These are phyloP conservation scores for Danio albolineatus DNA, from an alignment of 2,797 vertebrate species.

Conservation along the genomic window DNA sequence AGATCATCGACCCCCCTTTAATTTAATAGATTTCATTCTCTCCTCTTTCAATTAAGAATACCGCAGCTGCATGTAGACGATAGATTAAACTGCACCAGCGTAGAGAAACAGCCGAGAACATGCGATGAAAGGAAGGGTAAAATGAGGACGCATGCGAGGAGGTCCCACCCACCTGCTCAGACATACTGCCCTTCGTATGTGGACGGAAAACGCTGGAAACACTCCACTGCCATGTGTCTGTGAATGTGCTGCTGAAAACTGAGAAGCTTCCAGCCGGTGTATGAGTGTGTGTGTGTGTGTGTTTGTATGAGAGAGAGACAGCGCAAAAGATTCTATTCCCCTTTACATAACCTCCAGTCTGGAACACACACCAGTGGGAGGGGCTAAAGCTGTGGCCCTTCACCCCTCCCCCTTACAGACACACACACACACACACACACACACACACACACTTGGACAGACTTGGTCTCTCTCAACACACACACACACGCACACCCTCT, in stretches of 20 bases:
- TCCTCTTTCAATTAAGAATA: constrained; percentile 80
- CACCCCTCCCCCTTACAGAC: constrained; percentile 57
- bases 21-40: constrained; percentile 35
- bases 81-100: constrained; percentile 50
- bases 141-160: constrained; percentile 61
- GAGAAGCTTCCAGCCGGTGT: constrained; percentile 44
- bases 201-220: constrained; percentile 21
- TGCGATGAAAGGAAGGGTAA: constrained; percentile 53
- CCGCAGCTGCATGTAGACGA: constrained; percentile 68
- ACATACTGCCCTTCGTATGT: constrained; percentile 42
- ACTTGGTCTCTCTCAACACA: too few species aligned
- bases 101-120: constrained; percentile 2
- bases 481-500: too few species aligned
- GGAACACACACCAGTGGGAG: constrained; percentile 58
- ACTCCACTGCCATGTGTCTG: constrained; percentile 37
- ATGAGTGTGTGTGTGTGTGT: constrained; percentile 31
- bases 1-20: constrained; percentile 65
- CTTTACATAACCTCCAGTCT: constrained; percentile 79
- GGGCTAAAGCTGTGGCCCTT: constrained; percentile 46
- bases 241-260: constrained; percentile 13
- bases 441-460: constrained; percentile 16
- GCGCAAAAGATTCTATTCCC: constrained; percentile 73
- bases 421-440: constrained; percentile 42
- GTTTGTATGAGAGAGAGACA: constrained; percentile 22
- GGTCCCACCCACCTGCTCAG: constrained; percentile 67